Conservation (phyloP, 1,140 invertebrate genomes). For the Drosophila auraria region DNA sequence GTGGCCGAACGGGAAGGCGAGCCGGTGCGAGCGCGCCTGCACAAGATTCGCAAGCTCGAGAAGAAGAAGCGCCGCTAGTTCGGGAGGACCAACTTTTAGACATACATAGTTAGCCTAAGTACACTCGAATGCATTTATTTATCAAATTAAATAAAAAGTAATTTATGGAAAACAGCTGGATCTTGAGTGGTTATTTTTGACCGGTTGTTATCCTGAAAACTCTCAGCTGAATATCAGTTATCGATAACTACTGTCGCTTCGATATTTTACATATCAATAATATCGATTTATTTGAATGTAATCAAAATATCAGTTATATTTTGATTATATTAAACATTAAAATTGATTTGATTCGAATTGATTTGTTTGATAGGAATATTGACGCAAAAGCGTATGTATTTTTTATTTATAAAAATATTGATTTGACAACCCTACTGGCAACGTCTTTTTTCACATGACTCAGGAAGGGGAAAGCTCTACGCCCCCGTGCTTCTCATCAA, state of each 20-base stretch:
- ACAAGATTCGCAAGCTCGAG: conserved; percentile 78
- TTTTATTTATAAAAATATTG: not conserved
- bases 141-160: conserved; percentile 15
- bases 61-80: conserved; percentile 80
- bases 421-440: conserved; percentile 5
- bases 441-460: conserved; percentile 62
- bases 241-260: not conserved
- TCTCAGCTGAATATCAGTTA: conserved; percentile 1
- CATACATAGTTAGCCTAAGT: conserved; percentile 20
- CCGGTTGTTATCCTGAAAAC: conserved; percentile 29
- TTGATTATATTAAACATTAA: not conserved
- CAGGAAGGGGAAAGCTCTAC: conserved; percentile 57
- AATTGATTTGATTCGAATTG: too few relatives aligned
- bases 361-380: too few relatives aligned
- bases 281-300: not conserved
- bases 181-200: conserved; percentile 15
- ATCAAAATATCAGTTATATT: too few relatives aligned
- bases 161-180: conserved; percentile 8
- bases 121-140: conserved; percentile 45
- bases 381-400: too few relatives aligned
- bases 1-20: conserved; percentile 42
- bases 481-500: conserved; percentile 10
- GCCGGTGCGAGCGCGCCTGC: conserved; percentile 59
- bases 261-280: not conserved
- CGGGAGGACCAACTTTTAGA: not conserved